Evolutionary conservation across 2,888 invertebrate genomes (phyloP), one percentile per base, ranked within the genome.

Genomic region (Stenoptilia bipunctidactyla): DNA sequence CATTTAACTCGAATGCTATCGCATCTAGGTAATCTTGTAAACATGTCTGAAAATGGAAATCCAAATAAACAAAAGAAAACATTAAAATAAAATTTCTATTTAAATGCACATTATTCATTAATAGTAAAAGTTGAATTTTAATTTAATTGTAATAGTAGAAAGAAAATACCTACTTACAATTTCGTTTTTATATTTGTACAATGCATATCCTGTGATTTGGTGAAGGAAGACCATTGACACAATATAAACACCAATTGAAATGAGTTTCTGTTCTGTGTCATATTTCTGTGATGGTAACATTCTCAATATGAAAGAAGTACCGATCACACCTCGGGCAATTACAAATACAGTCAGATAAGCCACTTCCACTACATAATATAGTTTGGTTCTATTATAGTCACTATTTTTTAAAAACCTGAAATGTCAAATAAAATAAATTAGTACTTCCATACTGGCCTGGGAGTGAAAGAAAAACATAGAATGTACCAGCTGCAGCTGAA

Each of bases 311-410:
- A 85, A 55, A 48, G 75, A 80, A 1, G 85, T 79, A 13, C 89
- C 88, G 15, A 87, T 51, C 1, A 86, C 41, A 1, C 87, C 82
- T 13, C 89, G 70, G 27, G 87, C 56, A 0, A 59, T 15, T 8
- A 88, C 45, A 51, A 88, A 88, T 37, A 79, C 42, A 0, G 61
- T 13, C 25, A 88, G 61, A 51, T 88, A 89, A 3, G 62, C 40
- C 15, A 77, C 47, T 58, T 89, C 89, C 5, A 86, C 71, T 8
- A 70, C 34, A 4, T 62, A 56, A 55, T 70, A 88, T 27, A 85
- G 20, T 1, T 51, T 40, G 2, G 85, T 75, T 39, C 75, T 64
- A 13, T 79, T 75, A 49, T 75, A 73, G 27, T 88, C 87, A 43
- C 66, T 65, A 13, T 71, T 62, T 51, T 86, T 71, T 36, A 89